Conservation (phyloP, 1,140 invertebrate genomes). For the Phymorhynchus buccinoides region DNA sequence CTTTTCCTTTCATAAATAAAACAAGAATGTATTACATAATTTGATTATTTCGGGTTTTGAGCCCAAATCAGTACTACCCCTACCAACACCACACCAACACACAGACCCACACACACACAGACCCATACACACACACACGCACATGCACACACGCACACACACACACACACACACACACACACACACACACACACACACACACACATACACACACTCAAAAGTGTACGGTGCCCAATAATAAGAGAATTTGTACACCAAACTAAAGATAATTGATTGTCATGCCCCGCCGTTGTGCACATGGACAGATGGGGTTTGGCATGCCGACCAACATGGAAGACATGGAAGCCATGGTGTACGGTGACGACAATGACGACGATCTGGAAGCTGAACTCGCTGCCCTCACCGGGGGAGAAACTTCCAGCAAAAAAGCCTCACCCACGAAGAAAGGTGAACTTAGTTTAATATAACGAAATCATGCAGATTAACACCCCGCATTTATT, state of each 20-base stretch:
- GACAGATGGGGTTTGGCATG: constrained; percentile 58
- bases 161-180: not conserved
- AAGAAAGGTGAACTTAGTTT: constrained; percentile 51
- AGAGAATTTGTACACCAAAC: too few species aligned
- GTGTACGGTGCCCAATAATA: too few species aligned
- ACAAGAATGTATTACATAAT: too few species aligned
- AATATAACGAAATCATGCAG: not conserved
- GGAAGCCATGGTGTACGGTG: constrained; percentile 59
- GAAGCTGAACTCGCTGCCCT: constrained; percentile 89
- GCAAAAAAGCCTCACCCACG: constrained; percentile 56
- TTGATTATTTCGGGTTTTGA: too few species aligned
- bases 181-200: not conserved
- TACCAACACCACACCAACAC: too few species aligned
- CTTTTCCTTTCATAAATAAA: too few species aligned
- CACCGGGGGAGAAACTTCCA: constrained; percentile 74
- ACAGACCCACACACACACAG: too few species aligned
- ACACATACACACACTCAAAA: not conserved
- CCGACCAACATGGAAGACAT: constrained; percentile 50
- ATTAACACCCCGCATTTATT: constrained; percentile 42
- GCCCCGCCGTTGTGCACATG: not conserved
- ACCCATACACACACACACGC: too few species aligned
- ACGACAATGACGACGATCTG: constrained; percentile 79
- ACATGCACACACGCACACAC: too few species aligned
- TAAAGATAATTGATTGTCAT: not conserved
- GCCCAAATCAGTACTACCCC: too few species aligned